Conservation (phyloP, 2,888 invertebrate species). For the Polydrusus tereticollis region DNA sequence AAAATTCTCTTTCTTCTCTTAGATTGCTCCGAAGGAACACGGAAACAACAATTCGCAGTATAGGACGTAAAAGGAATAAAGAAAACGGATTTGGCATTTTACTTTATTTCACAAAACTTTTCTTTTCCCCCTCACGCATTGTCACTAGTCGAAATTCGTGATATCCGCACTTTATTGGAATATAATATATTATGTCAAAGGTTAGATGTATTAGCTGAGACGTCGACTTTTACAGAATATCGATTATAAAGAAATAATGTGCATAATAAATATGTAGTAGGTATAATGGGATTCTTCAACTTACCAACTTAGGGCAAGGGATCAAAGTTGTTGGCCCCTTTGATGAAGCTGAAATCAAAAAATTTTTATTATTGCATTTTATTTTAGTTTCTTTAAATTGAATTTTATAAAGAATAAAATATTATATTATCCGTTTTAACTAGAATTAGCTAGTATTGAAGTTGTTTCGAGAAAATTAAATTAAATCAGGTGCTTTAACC, state of each 20-base stretch:
- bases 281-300: no score
- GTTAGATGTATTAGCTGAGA: not conserved
- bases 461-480: not conserved
- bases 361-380: no score
- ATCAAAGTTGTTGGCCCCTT: no score
- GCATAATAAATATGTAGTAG: no score
- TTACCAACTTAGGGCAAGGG: no score
- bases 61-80: conserved; percentile 7
- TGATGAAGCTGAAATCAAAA: no score
- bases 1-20: not conserved
- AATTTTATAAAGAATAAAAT: no score
- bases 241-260: not conserved
- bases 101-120: not conserved
- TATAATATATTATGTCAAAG: not conserved
- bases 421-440: no score
- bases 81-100: conserved; percentile 7
- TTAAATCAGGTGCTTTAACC: not conserved
- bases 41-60: conserved; percentile 5
- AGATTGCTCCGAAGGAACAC: not conserved
- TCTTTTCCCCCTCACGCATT: conserved; percentile 1
- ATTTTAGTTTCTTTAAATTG: no score
- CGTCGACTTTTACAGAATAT: not conserved
- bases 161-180: conserved; percentile 2
- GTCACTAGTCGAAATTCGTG: not conserved
- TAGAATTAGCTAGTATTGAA: not conserved